A percentile compares a stretch with the other conserved stretches of the same genome.
phyloP scores from a whole-genome alignment of 2,888 invertebrate species.

The Oligia strigilis region DNA sequence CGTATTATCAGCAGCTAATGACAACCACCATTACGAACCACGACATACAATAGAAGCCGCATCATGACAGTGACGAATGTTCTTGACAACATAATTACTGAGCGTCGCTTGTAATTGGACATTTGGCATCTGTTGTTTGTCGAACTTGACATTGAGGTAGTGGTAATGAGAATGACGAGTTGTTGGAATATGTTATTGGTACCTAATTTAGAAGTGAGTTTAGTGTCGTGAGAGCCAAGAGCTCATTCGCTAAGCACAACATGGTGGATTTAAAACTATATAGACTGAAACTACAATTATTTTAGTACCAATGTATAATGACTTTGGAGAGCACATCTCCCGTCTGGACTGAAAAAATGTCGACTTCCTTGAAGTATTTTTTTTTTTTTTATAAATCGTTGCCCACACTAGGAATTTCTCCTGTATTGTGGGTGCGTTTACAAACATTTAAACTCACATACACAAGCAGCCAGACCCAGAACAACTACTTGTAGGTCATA shows the following conservation, averaged over 20 bases:
- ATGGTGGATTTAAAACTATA: background rate
- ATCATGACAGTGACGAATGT: conserved; percentile 41
- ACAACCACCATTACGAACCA: conserved; percentile 11
- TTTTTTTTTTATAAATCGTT: too few species aligned
- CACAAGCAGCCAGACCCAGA: too few species aligned
- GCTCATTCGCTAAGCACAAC: background rate
- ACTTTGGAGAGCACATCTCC: background rate
- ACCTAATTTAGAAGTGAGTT: background rate
- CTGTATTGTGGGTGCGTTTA: too few species aligned
- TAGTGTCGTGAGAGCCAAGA: background rate
- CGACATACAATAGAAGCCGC: conserved; percentile 15
- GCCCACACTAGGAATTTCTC: too few species aligned
- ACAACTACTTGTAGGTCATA: too few species aligned
- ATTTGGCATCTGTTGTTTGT: conserved; percentile 16
- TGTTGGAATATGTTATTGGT: background rate
- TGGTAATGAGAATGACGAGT: background rate
- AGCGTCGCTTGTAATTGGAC: conserved; percentile 36
- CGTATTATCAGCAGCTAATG: conserved; percentile 34
- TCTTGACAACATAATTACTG: conserved; percentile 51
- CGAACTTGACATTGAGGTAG: conserved; percentile 56
- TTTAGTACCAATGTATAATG: background rate
- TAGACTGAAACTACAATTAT: background rate
- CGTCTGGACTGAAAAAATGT: too few species aligned
- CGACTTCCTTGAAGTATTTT: background rate
- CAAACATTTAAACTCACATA: too few species aligned